Evolutionary conservation across 2,888 invertebrate species (phyloP), one percentile per base, ranked within the genome.

Genomic region (Oxyteleia sp.): DNA sequence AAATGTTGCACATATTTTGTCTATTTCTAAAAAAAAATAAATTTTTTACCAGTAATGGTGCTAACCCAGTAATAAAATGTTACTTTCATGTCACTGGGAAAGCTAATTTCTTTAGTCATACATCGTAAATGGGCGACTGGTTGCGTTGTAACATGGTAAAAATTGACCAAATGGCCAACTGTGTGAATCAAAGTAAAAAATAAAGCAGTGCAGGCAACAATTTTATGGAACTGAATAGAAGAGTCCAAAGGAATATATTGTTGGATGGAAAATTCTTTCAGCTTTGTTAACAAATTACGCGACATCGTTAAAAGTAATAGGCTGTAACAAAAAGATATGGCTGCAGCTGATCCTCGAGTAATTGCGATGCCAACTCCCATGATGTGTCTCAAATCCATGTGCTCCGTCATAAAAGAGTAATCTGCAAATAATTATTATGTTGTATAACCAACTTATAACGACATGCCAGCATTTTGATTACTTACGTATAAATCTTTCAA

Each of bases 301-400:
- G 98, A 98, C 98, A 98, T 98, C 1, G 99, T 99, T 20, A 99
- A 94, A 38, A 99, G 94, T 0, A 99, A 94, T 8, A 99, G 94
- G 87, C 98, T 97, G 94, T 98, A 99, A 93, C 98, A 98, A 93
- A 99, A 99, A 0, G 98, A 98, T 5, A 99, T 93, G 0, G 98
- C 97, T 0, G 98, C 98, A 0, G 99, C 99, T 0, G 98, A 98
- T 15, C 98, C 98, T 92, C 98, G 94, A 0, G 98, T 98, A 87
- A 98, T 97, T 5, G 98, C 98, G 59, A 99, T 99, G 0, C 99
- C 98, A 1, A 98, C 98, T 0, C 99, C 99, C 99, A 99, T 99
- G 47, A 99, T 98, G 90, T 99, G 98, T 0, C 99, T 95, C 87
- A 99, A 94, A 93, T 99, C 99, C 20, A 98, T 96, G 93, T 99